phyloP scores from a whole-genome alignment of 2,113 vertebrate genomes.

The Corvus cornix region DNA sequence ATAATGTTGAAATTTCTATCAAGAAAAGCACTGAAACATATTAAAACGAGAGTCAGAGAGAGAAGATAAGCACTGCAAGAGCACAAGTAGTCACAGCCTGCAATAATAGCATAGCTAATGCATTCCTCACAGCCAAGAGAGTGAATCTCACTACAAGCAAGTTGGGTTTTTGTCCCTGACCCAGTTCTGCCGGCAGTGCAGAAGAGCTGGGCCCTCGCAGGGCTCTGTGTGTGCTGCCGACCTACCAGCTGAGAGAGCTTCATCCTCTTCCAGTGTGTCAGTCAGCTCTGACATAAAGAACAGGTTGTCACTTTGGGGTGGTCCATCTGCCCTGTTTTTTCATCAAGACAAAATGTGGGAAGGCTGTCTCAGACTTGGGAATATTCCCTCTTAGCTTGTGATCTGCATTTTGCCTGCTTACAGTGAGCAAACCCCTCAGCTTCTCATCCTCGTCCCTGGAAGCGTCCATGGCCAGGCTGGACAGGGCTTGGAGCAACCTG shows the following conservation, averaged over 20 bases:
- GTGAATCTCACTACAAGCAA: background rate
- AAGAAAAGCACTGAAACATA: background rate
- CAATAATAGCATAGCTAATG: background rate
- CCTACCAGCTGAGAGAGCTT: background rate
- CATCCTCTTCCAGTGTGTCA: background rate
- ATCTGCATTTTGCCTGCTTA: background rate
- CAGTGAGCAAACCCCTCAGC: background rate
- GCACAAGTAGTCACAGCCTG: background rate
- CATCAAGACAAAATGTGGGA: background rate
- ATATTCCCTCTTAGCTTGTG: background rate
- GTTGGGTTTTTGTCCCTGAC: background rate
- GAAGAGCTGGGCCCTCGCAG: background rate
- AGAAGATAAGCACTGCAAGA: background rate
- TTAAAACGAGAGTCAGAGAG: background rate
- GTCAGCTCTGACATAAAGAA: background rate
- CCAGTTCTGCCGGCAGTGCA: background rate
- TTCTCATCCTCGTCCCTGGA: background rate
- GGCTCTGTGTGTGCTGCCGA: background rate
- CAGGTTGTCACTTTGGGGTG: background rate
- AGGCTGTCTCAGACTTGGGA: background rate
- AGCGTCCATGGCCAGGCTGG: background rate
- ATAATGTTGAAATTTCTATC: background rate
- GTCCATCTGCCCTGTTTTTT: background rate
- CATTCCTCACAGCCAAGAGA: background rate
- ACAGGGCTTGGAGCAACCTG: accelerated